Base-by-base conservation (phyloP, 2,888 invertebrate species). In the Cantharis lateralis region DNA sequence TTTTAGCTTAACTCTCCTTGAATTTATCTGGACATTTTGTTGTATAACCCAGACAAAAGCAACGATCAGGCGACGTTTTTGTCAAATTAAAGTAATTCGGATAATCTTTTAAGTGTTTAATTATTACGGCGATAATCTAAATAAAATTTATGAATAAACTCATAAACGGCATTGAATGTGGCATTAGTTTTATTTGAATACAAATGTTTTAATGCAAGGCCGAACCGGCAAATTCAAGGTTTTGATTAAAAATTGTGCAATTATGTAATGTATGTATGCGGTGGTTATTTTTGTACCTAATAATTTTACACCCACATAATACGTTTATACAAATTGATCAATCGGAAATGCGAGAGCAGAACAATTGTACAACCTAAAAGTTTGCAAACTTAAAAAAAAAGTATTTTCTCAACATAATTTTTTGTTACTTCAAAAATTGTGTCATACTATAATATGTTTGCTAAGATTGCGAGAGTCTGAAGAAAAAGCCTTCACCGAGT, bases 151-250 rank as follows among this genome's bases (percentile, higher is more conserved):
- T 5, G 18, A 64, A 48, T 48, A 48, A 48, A 48, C 48, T 48
- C 48, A 48, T 48, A 48, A 48, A 20, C 64, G 64, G 24, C 64
- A 66, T 66, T 66, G 64, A 66, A 66, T 70, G 64, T 48, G 70
- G 28, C 70, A 66, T 61, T 70, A 69, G 68, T 75, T 61, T 68
- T 28, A 75, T 75, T 75, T 75, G 75, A 71, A 75, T 75, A 75
- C 75, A 71, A 74, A 75, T 75, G 71, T 75, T 71, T 68, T 71
- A 66, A 32, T 75, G 16, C 64, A 66, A 66, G 64, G 64, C 64
- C 64, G 64, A n/a, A 66, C 64, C 64, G 64, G 64, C n/a, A 66
- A 66, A 66, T 66, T 66, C 64, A 66, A 66, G 64, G 64, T 20
- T 20, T 24, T 18, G 24, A 66, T 66, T 66, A 66, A 66, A 66